These are phyloP conservation scores for Pinctada fucata DNA, from an alignment of 2,888 invertebrate species.

Conservation along the genomic window DNA sequence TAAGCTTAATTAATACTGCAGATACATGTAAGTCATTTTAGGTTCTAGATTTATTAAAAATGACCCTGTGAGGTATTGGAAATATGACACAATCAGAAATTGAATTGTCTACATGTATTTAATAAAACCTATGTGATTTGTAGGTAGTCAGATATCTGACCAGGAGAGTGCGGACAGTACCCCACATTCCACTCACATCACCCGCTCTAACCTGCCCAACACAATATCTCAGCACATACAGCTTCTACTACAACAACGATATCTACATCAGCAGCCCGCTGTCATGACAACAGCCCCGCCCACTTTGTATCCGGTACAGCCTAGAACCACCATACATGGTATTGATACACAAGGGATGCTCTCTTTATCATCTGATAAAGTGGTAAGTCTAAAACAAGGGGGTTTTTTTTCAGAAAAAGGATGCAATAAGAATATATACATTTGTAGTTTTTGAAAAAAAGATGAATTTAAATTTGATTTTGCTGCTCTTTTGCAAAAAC, in stretches of 20 bases:
- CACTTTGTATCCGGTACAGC: conserved; percentile 29
- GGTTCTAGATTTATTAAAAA: no score
- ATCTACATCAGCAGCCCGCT: conserved; percentile 56
- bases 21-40: no score
- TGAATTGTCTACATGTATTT: no score
- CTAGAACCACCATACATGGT: background rate
- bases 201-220: conserved; percentile 31
- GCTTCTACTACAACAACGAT: conserved; percentile 56
- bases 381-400: background rate
- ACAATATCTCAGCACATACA: conserved; percentile 53
- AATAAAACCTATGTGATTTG: background rate
- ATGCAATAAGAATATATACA: no score
- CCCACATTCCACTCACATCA: conserved; percentile 42
- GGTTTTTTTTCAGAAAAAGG: no score
- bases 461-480: no score
- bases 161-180: conserved; percentile 52
- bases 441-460: no score
- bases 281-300: background rate
- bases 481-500: no score
- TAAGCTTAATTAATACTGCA: no score
- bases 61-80: no score
- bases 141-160: conserved; percentile 40
- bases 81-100: no score
- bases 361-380: background rate
- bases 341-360: background rate